phyloP scores from a whole-genome alignment of 37 sponge, comb jelly and placozoan species.

The Cladorhizidae sp. region DNA sequence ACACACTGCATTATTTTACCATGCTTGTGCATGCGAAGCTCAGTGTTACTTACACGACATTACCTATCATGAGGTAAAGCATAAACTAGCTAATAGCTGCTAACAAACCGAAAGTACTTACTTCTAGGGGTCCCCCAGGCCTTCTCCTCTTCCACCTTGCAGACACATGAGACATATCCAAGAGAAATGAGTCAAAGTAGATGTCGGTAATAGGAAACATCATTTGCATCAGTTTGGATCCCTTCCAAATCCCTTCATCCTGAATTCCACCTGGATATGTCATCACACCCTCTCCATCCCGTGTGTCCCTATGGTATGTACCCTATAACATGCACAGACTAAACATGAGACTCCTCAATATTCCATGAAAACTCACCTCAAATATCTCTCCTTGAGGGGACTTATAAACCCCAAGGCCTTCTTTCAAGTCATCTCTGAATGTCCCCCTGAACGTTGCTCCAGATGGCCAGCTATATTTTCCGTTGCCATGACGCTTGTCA shows the following conservation, averaged over 20 bases:
- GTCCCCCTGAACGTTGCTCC: slow-evolving; percentile 76
- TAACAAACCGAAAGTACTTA: no score
- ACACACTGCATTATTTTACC: no score
- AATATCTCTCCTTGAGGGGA: slow-evolving; percentile 75
- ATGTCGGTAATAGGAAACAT: slow-evolving; percentile 60
- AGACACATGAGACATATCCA: slow-evolving; percentile 28
- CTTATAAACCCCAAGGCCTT: slow-evolving; percentile 71
- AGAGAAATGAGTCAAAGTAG: not conserved
- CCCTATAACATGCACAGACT: slow-evolving; percentile 46
- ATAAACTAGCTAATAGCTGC: no score
- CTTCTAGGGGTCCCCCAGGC: slow-evolving; percentile 74
- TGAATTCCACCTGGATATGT: slow-evolving; percentile 65
- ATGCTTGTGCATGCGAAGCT: no score
- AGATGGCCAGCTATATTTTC: slow-evolving; percentile 79
- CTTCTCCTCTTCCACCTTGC: slow-evolving; percentile 22
- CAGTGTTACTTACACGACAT: no score
- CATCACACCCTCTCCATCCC: slow-evolving; percentile 81
- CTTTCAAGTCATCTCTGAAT: slow-evolving; percentile 67
- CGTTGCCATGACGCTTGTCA: slow-evolving; percentile 78
- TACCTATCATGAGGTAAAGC: no score
- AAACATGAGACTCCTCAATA: not conserved
- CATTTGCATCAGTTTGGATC: slow-evolving; percentile 66
- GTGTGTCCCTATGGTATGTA: slow-evolving; percentile 54
- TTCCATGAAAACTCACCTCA: slow-evolving; percentile 45
- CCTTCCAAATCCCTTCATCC: slow-evolving; percentile 85